Percentiles rank a stretch among this genome's conserved stretches.
Evolutionary conservation across 2,888 invertebrate species (phyloP).

Genomic region (Pycnomerus fuliginosus): DNA sequence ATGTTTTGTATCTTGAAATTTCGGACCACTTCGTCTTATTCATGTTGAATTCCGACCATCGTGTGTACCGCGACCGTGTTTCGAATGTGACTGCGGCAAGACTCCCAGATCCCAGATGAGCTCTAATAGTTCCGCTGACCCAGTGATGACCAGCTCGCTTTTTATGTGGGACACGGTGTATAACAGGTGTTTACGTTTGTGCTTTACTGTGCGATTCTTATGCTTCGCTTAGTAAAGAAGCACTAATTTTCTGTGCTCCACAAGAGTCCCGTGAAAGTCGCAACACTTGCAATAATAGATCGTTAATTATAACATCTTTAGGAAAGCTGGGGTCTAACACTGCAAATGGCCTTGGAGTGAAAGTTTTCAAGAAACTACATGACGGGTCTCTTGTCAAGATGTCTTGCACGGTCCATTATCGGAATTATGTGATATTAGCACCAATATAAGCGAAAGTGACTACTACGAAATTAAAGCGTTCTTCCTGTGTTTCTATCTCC

Average conservation of each 20-base stretch:
- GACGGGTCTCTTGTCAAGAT: too few species aligned
- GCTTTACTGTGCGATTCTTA: neutral
- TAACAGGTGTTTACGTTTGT: conserved; percentile 27
- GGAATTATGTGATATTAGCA: too few species aligned
- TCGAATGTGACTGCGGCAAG: conserved; percentile 12
- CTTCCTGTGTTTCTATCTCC: too few species aligned
- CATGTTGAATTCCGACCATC: conserved; percentile 15
- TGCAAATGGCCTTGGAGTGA: conserved; percentile 15
- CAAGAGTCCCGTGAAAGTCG: too few species aligned
- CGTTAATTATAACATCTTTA: too few species aligned
- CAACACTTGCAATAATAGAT: too few species aligned
- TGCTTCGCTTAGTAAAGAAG: too few species aligned
- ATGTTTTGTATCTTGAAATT: conserved; percentile 12
- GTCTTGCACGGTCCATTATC: too few species aligned
- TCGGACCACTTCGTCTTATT: conserved; percentile 21
- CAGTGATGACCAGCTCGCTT: conserved; percentile 40
- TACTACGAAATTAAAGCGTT: too few species aligned
- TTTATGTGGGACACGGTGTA: conserved; percentile 35
- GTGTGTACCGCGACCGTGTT: conserved; percentile 10
- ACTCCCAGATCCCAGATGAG: conserved; percentile 36
- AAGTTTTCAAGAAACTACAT: conserved; percentile 11
- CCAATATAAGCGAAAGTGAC: too few species aligned
- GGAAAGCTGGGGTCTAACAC: too few species aligned
- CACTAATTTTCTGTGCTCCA: too few species aligned
- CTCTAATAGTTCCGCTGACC: conserved; percentile 51